phyloP scores from a whole-genome alignment of 2,113 vertebrate species.

The Scartelaos histophorus region DNA sequence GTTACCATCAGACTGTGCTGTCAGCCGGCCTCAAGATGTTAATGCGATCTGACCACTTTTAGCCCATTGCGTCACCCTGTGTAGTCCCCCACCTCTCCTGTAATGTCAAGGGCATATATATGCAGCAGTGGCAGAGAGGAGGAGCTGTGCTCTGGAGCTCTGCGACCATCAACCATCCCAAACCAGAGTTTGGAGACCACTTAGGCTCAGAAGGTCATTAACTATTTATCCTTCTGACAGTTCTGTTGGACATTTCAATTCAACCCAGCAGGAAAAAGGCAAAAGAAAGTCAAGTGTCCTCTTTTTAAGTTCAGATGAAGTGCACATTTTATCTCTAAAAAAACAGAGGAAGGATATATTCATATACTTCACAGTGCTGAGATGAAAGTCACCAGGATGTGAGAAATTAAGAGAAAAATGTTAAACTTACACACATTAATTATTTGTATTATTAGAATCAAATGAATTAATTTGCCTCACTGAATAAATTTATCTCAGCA shows the following conservation, averaged over 20 bases:
- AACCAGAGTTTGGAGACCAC: constrained; percentile 27
- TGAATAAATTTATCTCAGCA: too few relatives aligned
- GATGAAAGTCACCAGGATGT: background rate
- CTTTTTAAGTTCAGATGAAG: background rate
- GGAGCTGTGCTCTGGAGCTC: constrained; percentile 26
- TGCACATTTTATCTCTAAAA: background rate
- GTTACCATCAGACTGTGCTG: constrained; percentile 49
- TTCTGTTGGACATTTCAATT: constrained; percentile 15
- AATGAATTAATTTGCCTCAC: too few relatives aligned
- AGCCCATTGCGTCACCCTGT: constrained; percentile 5
- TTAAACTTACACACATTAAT: background rate
- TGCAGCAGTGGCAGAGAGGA: constrained; percentile 50
- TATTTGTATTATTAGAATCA: background rate
- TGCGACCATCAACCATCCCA: constrained; percentile 24
- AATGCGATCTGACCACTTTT: constrained; percentile 67
- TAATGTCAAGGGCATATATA: constrained; percentile 65
- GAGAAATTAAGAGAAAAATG: background rate
- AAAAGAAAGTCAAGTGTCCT: constrained; percentile 5
- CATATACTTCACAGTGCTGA: background rate
- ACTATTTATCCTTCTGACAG: constrained; percentile 38
- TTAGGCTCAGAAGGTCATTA: constrained; percentile 42
- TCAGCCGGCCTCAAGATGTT: constrained; percentile 54
- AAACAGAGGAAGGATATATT: background rate
- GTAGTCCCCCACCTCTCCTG: constrained; percentile 53
- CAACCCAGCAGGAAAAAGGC: constrained; percentile 18